These are phyloP conservation scores for Helogale parvula DNA, from an alignment of 2,113 vertebrate species.

Conservation along the genomic window DNA sequence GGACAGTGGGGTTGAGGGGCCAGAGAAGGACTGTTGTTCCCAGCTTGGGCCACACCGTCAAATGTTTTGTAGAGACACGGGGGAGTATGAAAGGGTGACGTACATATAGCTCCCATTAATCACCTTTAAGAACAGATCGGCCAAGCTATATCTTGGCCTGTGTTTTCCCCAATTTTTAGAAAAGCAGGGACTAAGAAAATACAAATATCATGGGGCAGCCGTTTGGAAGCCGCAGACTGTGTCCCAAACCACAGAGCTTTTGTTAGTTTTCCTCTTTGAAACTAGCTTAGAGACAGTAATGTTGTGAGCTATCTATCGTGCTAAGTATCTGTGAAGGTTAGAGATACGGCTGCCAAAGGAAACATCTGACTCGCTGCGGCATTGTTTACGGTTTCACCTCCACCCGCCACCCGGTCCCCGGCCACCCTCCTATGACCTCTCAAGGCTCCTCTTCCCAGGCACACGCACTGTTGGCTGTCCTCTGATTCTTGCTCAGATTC, in stretches of 20 bases:
- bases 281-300: constrained; percentile 82
- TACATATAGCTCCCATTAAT: not conserved
- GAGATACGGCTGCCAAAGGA: constrained; percentile 80
- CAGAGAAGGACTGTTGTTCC: not conserved
- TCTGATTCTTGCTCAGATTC: constrained; percentile 17
- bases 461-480: not conserved
- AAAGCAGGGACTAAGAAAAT: constrained; percentile 51
- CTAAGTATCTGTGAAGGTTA: constrained; percentile 74
- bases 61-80: not conserved
- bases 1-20: not conserved
- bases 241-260: constrained; percentile 81
- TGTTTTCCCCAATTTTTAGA: constrained; percentile 17
- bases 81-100: not conserved
- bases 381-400: constrained; percentile 62
- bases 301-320: constrained; percentile 91
- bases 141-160: not conserved
- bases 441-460: rapidly evolving
- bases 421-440: no score
- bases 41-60: rapidly evolving
- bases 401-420: no score
- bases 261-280: constrained; percentile 88
- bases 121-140: not conserved
- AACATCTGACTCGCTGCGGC: constrained; percentile 87
- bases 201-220: constrained; percentile 66
- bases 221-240: constrained; percentile 85